Evolutionary conservation across 35 echinoderm and acorn worm species (phyloP), one percentile per base, ranked within the genome.

Genomic region (Anneissia japonica): DNA sequence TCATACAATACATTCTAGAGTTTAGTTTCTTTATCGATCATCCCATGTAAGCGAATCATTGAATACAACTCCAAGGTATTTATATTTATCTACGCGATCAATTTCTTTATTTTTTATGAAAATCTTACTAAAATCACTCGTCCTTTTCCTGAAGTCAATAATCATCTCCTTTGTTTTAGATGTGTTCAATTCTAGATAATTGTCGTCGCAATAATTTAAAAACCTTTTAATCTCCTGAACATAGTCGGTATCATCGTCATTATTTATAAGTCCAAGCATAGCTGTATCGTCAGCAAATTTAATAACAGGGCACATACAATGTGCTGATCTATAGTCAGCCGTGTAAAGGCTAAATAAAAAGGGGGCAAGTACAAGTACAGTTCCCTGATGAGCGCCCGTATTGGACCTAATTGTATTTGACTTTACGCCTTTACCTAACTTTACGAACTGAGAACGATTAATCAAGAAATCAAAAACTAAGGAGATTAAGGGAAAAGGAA

Each of bases 311-410:
- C 79, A 87, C 21, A 16, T 29, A 21, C 32, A 12, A 26, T 77
- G 46, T 19, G 12, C 17, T 82, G 90, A 87, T 75, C 38, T 40
- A 30, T 17, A 79, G 38, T 89, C 91, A 41, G 46, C 36, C 38
- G 91, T 93, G 77, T 89, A 89, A 30, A 93, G 46, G 2, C 86
- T 80, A 86, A 93, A 89, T 31, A 93, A 38, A 73, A 87, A 81
- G 4, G 83, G 89, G n/a, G n/a, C n/a, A n/a, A n/a, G n/a, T n/a
- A 36, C 79, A 0, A 90, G 9, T 30, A 91, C 89, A 37, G 91
- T 92, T 34, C 91, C 89, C 34, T 90, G 89, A 35, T 82, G 83
- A 29, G 74, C 73, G 3, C 83, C 89, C 12, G 89, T 91, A 84
- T 87, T 74, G 21, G 79, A 81, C 3, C 29, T 10, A 46, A 86